Percentiles rank a stretch among this genome's conserved stretches.
These are phyloP conservation scores for Malurus alboscapulatus DNA, from an alignment of 2,113 vertebrate genomes.

Conservation along the genomic window DNA sequence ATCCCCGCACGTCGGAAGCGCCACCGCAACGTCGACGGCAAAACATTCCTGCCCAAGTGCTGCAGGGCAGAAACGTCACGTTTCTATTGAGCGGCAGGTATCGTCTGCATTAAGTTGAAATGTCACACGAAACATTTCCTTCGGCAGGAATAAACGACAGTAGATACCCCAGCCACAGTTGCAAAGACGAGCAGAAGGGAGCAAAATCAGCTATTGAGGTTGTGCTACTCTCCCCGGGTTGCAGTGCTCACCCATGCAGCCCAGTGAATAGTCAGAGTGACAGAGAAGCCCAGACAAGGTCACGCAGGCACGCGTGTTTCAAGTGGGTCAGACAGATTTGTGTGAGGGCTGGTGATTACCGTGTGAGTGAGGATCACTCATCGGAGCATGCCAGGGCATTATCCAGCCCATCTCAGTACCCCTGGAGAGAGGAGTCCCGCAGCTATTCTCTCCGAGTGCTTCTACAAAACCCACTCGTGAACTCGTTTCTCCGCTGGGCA, in stretches of 20 bases:
- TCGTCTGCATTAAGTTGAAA: background rate
- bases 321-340: background rate
- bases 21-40: too few species aligned
- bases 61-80: background rate
- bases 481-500: background rate
- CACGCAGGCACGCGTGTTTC: background rate
- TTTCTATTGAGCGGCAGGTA: background rate
- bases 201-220: background rate
- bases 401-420: background rate
- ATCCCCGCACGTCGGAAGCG: background rate
- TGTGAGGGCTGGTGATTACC: background rate
- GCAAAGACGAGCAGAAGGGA: background rate
- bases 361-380: too few species aligned
- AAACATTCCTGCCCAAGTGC: too few species aligned
- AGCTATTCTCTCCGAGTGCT: rapidly evolving
- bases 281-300: background rate
- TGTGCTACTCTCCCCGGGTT: rapidly evolving
- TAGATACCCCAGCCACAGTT: background rate
- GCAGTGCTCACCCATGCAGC: background rate
- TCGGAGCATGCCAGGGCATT: background rate
- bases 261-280: rapidly evolving
- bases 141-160: background rate
- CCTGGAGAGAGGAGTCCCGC: background rate
- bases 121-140: background rate
- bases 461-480: background rate